phyloP scores from a whole-genome alignment of 2,113 vertebrate species.

The Hypanus sabinus region DNA sequence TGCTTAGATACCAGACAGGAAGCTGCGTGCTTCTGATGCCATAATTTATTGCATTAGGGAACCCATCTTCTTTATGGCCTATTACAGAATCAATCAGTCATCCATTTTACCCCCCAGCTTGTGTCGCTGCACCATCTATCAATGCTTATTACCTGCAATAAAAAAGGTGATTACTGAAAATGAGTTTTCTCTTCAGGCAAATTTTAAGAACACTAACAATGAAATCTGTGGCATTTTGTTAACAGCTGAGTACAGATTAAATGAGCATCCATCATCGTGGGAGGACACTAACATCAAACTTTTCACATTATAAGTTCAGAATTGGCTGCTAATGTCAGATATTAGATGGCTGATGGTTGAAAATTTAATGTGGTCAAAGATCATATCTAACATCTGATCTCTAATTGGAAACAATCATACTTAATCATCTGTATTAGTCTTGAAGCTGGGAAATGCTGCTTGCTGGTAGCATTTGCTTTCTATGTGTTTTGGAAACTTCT shows the following conservation, averaged over 20 bases:
- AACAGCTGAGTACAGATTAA: not conserved
- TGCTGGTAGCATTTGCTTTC: too few relatives aligned
- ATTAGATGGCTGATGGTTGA: not conserved
- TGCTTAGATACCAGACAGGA: not conserved
- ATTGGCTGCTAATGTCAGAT: not conserved
- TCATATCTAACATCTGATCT: not conserved
- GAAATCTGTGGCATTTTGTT: not conserved
- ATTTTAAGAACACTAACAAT: not conserved
- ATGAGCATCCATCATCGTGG: not conserved
- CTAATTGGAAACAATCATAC: not conserved
- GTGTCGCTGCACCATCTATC: not conserved
- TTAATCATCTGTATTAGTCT: not conserved
- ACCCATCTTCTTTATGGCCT: not conserved
- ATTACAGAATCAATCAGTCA: not conserved
- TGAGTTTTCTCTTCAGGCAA: not conserved
- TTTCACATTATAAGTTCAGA: not conserved
- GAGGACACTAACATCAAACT: not conserved
- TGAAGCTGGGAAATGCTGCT: too few relatives aligned
- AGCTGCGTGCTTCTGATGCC: not conserved
- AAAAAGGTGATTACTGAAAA: not conserved
- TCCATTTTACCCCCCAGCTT: not conserved
- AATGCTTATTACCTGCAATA: not conserved
- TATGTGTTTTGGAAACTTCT: too few relatives aligned
- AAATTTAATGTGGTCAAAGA: not conserved
- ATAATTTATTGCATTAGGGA: not conserved